Evolutionary conservation across 2,113 vertebrate species (phyloP).

Genomic region (Saguinus imperator): DNA sequence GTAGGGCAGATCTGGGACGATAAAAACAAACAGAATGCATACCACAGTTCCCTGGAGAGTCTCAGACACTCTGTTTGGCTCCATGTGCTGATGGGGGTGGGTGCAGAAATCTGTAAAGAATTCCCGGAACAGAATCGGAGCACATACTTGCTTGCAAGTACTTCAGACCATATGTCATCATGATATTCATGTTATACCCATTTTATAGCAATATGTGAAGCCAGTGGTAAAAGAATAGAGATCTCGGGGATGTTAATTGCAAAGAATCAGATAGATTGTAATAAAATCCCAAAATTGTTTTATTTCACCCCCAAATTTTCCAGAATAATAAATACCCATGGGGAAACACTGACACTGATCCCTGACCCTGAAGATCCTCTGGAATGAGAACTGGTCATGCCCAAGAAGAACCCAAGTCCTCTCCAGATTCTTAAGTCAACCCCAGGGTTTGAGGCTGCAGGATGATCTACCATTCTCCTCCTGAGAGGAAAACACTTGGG

Average conservation of each 20-base stretch:
- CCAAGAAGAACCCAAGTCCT: background rate
- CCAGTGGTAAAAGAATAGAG: background rate
- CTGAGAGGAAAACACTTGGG: background rate
- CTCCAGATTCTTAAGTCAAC: constrained; percentile 22
- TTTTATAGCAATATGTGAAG: constrained; percentile 49
- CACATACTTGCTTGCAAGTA: constrained; percentile 44
- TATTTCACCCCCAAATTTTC: background rate
- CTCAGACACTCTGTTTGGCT: background rate
- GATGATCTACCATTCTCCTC: background rate
- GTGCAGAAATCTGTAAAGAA: background rate
- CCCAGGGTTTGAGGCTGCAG: background rate
- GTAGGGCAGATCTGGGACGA: background rate
- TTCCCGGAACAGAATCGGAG: constrained; percentile 48
- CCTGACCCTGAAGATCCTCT: background rate
- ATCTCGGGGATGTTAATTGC: background rate
- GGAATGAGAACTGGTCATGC: background rate
- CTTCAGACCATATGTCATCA: constrained; percentile 44
- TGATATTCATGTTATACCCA: background rate
- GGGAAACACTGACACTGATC: background rate
- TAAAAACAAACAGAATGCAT: background rate
- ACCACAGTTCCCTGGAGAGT: constrained; percentile 20
- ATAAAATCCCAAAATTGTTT: background rate
- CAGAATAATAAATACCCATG: constrained; percentile 3
- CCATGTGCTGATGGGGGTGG: background rate
- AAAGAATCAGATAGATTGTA: background rate